Evolutionary conservation across 37 sponge, comb jelly and placozoan genomes (phyloP), one percentile per base, ranked within the genome.

Genomic region (Cliona cf. orientalis): DNA sequence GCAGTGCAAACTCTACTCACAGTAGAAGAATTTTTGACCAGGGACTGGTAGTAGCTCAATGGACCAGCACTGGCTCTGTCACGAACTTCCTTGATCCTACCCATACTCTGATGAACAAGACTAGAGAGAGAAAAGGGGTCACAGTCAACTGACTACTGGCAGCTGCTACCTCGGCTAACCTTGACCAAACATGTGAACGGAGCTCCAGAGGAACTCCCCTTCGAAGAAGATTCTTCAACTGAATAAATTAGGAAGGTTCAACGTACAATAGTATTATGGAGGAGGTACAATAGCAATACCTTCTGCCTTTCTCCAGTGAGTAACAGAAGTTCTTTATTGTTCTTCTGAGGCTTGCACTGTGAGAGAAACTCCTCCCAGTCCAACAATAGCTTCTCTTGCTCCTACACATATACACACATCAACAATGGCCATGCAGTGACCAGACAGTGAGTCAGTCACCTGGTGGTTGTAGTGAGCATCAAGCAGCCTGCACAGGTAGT

Each of bases 381-480:
- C 0, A 38, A 7, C 35, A 36, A 7, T 9, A 53, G 34, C 21
- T 25, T 31, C 28, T 83, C 74, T 22, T 12, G 49, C 40, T 83
- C 74, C 83, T 83, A 39, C 44, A 76, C 31, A 12, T 56, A 6
- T 11, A 7, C 23, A 25, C 7, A 6, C 63, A 49, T 11, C 55
- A 11, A 49, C 55, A 49, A 11, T 49, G 55, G 55, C 55, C 55
- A 49, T 17, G 17, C 55, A 19, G 55, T n/a, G n/a, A n/a, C n/a
- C n/a, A n/a, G n/a, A n/a, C n/a, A n/a, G n/a, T n/a, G n/a, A n/a
- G 55, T 17, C 21, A 35, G 66, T 60, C 58, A 93, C 89, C 1
- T 65, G 39, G n/a, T 80, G 77, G 31, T 84, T 93, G 87, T 93
- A 93, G 69, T 78, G 90, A 23, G 78, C 77, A 57, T 86, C 82